These are phyloP conservation scores for Neoitamus cyanurus DNA, from an alignment of 2,888 invertebrate species.

Conservation along the genomic window DNA sequence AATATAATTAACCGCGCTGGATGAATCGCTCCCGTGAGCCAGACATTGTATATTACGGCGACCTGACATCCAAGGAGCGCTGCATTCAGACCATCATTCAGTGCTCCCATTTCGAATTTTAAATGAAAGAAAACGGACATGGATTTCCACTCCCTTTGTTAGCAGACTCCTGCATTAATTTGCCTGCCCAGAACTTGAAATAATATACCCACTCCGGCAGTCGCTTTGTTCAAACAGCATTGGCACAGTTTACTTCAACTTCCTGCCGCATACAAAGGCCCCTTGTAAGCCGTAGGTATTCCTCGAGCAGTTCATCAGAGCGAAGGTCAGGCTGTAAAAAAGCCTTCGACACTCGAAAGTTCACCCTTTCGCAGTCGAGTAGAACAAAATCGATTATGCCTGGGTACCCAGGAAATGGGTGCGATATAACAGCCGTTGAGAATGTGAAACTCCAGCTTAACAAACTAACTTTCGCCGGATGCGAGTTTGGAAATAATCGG, in stretches of 20 bases:
- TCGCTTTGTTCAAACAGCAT: not conserved
- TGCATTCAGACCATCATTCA: not conserved
- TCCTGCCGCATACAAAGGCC: not conserved
- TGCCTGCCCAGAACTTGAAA: not conserved
- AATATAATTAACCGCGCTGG: slow-evolving; percentile 18
- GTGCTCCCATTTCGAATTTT: not conserved
- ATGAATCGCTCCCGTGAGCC: not conserved
- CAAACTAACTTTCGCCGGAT: slow-evolving; percentile 36
- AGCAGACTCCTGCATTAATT: slow-evolving; percentile 7
- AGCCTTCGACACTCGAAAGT: slow-evolving; percentile 21
- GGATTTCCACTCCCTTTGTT: not conserved
- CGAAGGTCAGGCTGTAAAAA: slow-evolving; percentile 37
- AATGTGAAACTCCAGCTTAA: not conserved
- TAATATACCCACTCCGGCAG: not conserved
- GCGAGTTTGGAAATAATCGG: slow-evolving; percentile 20
- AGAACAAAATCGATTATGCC: slow-evolving; percentile 36
- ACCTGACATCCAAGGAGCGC: not conserved
- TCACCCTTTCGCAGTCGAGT: slow-evolving; percentile 39
- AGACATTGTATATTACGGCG: not conserved
- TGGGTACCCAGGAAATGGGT: slow-evolving; percentile 21
- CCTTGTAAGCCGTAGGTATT: not conserved
- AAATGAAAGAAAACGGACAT: slow-evolving; percentile 14
- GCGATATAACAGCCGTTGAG: slow-evolving; percentile 4
- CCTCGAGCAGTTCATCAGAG: not conserved
- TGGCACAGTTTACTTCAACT: not conserved